Conservation (phyloP, 2,888 invertebrate species). For the Horisme vitalbata region DNA sequence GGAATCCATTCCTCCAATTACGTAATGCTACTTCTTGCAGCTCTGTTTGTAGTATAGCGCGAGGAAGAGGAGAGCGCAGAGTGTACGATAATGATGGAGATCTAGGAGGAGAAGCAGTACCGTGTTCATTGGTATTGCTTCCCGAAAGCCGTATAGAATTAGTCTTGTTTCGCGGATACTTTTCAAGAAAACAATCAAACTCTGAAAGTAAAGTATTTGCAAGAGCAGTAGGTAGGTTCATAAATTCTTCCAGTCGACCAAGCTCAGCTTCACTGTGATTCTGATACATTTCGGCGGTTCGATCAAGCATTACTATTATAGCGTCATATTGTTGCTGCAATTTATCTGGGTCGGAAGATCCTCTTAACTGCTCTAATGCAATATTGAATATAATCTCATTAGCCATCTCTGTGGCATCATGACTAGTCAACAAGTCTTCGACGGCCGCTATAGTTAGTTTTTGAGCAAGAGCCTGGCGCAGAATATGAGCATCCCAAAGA, state of each 20-base stretch:
- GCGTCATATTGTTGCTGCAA: constrained; percentile 47
- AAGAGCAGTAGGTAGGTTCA: constrained; percentile 50
- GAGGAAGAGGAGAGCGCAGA: constrained; percentile 40
- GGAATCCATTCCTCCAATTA: constrained; percentile 67
- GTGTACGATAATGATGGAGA: constrained; percentile 6
- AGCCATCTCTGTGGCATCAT: constrained; percentile 57
- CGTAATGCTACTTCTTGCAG: constrained; percentile 54
- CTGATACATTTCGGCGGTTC: constrained; percentile 49
- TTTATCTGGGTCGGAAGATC: constrained; percentile 56
- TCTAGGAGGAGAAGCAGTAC: constrained; percentile 25
- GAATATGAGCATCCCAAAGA: constrained; percentile 65
- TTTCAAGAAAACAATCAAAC: constrained; percentile 59
- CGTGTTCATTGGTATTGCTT: constrained; percentile 21
- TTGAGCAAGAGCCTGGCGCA: constrained; percentile 60
- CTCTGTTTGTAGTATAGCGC: constrained; percentile 58
- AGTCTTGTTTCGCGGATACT: constrained; percentile 45
- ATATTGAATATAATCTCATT: constrained; percentile 61
- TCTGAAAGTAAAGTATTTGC: constrained; percentile 58
- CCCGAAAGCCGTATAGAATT: constrained; percentile 3
- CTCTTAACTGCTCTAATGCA: constrained; percentile 56
- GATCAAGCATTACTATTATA: constrained; percentile 47
- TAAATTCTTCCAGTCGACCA: constrained; percentile 57
- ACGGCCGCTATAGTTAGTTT: constrained; percentile 64
- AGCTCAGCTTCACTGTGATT: constrained; percentile 58
- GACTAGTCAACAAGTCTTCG: constrained; percentile 61